Evolutionary conservation across 2,797 vertebrate genomes (phyloP).

Genomic region (Pipistrellus pipistrellus): DNA sequence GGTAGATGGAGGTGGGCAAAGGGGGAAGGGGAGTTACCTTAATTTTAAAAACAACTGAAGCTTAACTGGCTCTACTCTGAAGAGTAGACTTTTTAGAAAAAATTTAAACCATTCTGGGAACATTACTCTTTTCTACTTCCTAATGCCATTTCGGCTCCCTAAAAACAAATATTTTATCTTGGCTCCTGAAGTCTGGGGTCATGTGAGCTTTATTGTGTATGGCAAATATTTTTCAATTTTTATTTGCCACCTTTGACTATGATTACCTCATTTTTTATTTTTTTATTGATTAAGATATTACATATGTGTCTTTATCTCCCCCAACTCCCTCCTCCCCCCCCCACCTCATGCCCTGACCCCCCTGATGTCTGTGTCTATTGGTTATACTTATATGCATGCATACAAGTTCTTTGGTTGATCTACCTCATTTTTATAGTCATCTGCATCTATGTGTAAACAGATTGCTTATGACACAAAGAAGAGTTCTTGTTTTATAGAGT

Average conservation of each 20-base stretch:
- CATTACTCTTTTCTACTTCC: constrained; percentile 47
- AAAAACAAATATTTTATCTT: constrained; percentile 47
- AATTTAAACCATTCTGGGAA: not conserved
- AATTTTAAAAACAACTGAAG: not conserved
- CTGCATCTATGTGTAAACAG: constrained; percentile 62
- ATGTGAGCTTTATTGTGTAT: constrained; percentile 30
- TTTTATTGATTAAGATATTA: too few relatives aligned
- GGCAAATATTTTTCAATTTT: constrained; percentile 48
- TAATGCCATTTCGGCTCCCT: not conserved
- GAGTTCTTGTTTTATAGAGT: constrained; percentile 15
- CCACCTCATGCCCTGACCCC: too few relatives aligned
- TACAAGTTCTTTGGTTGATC: too few relatives aligned
- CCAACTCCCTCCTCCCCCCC: accelerated
- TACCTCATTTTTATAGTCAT: not conserved
- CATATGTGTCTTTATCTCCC: too few relatives aligned
- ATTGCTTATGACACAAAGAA: constrained; percentile 27
- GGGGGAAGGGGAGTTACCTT: not conserved
- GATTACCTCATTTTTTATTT: constrained; percentile 33
- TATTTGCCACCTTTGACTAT: constrained; percentile 13
- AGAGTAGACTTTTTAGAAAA: constrained; percentile 23
- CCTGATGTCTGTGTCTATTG: too few relatives aligned
- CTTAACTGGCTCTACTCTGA: not conserved
- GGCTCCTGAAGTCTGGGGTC: not conserved
- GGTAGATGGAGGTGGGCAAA: too few relatives aligned
- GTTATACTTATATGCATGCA: too few relatives aligned